These are phyloP conservation scores for Stenodema calcarata DNA, from an alignment of 2,888 invertebrate genomes.

Conservation along the genomic window DNA sequence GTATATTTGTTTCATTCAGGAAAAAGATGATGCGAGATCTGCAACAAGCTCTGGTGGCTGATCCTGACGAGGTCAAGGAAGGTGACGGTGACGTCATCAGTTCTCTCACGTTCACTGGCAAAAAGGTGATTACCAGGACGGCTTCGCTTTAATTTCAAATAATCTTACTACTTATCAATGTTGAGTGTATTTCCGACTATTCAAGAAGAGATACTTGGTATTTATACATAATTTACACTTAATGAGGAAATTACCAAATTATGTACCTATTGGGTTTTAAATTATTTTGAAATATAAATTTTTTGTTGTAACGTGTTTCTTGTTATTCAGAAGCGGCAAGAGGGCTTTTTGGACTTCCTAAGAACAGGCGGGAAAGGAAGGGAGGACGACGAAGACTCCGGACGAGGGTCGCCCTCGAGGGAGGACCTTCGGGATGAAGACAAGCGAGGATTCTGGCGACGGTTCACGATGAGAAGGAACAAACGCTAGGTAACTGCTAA, in stretches of 20 bases:
- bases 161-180: too few species aligned
- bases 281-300: too few species aligned
- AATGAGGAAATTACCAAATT: too few species aligned
- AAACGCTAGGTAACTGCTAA: constrained; percentile 33
- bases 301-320: background rate
- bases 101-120: constrained; percentile 25
- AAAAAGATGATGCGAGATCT: constrained; percentile 54
- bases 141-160: background rate
- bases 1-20: constrained; percentile 4
- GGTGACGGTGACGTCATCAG: constrained; percentile 45
- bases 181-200: too few species aligned
- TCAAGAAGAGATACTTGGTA: too few species aligned
- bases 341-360: constrained; percentile 49
- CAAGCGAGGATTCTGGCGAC: constrained; percentile 51
- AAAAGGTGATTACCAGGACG: constrained; percentile 28
- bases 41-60: constrained; percentile 52
- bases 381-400: constrained; percentile 42
- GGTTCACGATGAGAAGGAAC: constrained; percentile 52
- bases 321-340: constrained; percentile 22
- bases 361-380: constrained; percentile 32
- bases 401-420: constrained; percentile 19
- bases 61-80: constrained; percentile 48
- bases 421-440: constrained; percentile 47
- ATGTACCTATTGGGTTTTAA: too few species aligned
- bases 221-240: too few species aligned